A percentile compares a stretch with the other conserved stretches of the same genome.
Conservation (phyloP, 2,888 invertebrate genomes). For the Agrypnus murinus region DNA sequence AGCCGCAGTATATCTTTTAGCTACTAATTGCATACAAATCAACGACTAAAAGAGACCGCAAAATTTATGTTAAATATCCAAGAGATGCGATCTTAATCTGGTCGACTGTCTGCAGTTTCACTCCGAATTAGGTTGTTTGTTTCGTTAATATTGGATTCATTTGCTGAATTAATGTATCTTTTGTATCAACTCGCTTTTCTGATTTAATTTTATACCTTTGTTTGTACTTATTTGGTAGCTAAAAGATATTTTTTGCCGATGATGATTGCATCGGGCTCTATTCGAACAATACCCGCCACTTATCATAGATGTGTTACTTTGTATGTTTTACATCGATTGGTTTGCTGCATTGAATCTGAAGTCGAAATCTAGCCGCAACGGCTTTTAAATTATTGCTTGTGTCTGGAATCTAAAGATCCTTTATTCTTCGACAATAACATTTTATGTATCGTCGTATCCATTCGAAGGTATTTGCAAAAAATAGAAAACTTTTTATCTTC, state of each 20-base stretch:
- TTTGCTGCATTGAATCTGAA: background rate
- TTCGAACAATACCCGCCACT: constrained; percentile 7
- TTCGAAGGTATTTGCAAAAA: no score
- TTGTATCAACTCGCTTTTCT: constrained; percentile 50
- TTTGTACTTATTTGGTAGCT: constrained; percentile 47
- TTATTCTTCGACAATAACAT: no score
- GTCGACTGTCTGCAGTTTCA: constrained; percentile 57
- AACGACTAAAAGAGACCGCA: constrained; percentile 64
- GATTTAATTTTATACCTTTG: constrained; percentile 49
- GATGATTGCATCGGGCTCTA: background rate
- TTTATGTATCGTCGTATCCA: no score
- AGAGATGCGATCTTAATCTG: constrained; percentile 63
- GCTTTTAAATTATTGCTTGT: background rate
- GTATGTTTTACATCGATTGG: background rate
- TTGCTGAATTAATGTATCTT: constrained; percentile 59
- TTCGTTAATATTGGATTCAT: constrained; percentile 61
- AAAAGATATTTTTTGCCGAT: constrained; percentile 9
- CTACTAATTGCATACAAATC: constrained; percentile 66
- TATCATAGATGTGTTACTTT: constrained; percentile 5
- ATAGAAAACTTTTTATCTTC: no score
- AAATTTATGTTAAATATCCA: constrained; percentile 63
- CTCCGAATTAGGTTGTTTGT: constrained; percentile 64
- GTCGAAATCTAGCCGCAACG: background rate
- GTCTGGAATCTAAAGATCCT: no score
- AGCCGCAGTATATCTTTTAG: constrained; percentile 63